These are phyloP conservation scores for Theretra japonica DNA, from an alignment of 2,888 invertebrate species.

Conservation along the genomic window DNA sequence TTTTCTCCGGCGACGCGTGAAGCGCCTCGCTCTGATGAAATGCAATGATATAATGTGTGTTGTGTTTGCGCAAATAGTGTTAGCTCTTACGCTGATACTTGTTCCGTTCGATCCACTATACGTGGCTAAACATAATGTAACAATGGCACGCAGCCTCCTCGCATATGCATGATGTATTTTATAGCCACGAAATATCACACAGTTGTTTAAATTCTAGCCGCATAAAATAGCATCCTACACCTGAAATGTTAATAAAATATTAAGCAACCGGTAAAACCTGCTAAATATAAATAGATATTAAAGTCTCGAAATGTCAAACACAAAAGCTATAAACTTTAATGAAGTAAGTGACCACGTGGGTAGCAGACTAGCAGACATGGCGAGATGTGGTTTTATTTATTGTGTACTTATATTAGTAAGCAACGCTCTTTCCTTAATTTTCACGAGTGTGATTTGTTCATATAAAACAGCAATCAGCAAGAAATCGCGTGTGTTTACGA, in stretches of 20 bases:
- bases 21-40: conserved; percentile 47
- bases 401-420: not conserved
- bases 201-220: conserved; percentile 47
- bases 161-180: conserved; percentile 46
- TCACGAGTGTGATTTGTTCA: not conserved
- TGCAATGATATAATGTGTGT: conserved; percentile 52
- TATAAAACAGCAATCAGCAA: not conserved
- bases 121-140: conserved; percentile 34
- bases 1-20: conserved; percentile 50
- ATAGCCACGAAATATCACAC: conserved; percentile 47
- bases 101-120: conserved; percentile 33
- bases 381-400: not conserved
- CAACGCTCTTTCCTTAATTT: not conserved
- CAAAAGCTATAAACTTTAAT: conserved; percentile 21
- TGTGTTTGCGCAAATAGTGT: conserved; percentile 60
- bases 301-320: conserved; percentile 28
- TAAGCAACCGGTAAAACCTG: conserved; percentile 54
- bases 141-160: not conserved
- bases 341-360: conserved; percentile 1
- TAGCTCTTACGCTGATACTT: conserved; percentile 46
- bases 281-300: conserved; percentile 46
- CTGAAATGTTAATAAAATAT: conserved; percentile 54
- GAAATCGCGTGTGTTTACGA: not conserved
- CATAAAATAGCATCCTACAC: conserved; percentile 45
- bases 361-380: not conserved